These are phyloP conservation scores for Phodopus roborovskii DNA, from an alignment of 2,113 vertebrate genomes.

Conservation along the genomic window DNA sequence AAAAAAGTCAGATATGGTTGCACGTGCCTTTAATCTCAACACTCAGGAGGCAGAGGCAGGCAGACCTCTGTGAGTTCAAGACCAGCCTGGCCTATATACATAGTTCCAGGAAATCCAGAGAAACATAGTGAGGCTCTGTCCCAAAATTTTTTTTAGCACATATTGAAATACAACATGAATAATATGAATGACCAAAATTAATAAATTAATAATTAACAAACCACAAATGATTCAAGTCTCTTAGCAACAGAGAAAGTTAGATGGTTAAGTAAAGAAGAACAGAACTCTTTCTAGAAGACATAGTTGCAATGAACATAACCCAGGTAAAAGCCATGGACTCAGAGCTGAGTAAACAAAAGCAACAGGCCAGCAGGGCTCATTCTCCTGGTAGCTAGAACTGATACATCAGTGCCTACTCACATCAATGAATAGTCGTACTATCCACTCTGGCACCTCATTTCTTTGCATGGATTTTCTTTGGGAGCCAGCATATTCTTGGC, in stretches of 20 bases:
- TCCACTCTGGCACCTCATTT: not conserved
- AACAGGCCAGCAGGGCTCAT: not conserved
- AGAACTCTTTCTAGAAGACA: not conserved
- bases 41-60: too few relatives aligned
- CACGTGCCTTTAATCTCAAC: too few relatives aligned
- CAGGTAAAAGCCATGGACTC: not conserved
- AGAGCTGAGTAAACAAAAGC: not conserved
- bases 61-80: too few relatives aligned
- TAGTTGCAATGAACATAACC: not conserved
- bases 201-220: not conserved
- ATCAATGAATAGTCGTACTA: not conserved
- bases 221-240: not conserved
- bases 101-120: too few relatives aligned
- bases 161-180: not conserved
- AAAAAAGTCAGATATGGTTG: not conserved
- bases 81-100: too few relatives aligned
- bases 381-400: not conserved
- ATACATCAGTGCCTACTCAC: accelerated
- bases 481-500: not conserved
- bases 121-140: not conserved
- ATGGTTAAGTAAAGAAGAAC: not conserved
- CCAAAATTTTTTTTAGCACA: not conserved
- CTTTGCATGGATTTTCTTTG: not conserved
- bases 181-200: not conserved
- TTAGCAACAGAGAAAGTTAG: not conserved